Conservation (phyloP, 1,140 invertebrate genomes). For the Zaprionus gabonicus region DNA sequence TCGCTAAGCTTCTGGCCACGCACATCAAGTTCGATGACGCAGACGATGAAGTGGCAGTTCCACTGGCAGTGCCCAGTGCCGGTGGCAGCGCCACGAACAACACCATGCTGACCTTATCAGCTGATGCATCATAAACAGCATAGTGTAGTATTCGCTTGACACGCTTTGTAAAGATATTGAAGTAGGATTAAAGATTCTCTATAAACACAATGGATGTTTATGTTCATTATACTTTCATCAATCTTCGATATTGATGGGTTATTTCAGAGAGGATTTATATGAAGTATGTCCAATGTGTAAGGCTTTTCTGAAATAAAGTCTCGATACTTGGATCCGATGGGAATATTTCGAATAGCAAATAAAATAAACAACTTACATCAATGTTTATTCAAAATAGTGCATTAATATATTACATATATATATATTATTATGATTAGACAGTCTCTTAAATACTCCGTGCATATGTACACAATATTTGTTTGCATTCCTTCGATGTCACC, state of each 20-base stretch:
- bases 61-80: background rate
- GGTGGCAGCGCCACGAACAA: background rate
- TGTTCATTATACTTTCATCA: background rate
- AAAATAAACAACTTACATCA: background rate
- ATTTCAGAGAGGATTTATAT: background rate
- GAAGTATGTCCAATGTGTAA: too few relatives aligned
- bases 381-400: slow-evolving; percentile 1
- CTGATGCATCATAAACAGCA: slow-evolving; percentile 4
- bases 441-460: background rate
- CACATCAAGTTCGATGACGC: slow-evolving; percentile 88
- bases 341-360: background rate
- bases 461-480: background rate
- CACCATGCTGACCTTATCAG: background rate
- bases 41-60: slow-evolving; percentile 43
- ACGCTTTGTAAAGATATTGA: background rate
- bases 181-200: background rate
- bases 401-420: background rate
- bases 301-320: background rate
- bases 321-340: background rate
- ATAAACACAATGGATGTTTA: background rate
- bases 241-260: too few relatives aligned
- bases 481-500: background rate
- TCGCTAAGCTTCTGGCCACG: slow-evolving; percentile 87
- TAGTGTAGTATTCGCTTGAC: background rate
- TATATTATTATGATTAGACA: slow-evolving; percentile 12